Base-by-base conservation (phyloP, 92 coral and sea anemone genomes). In the Heliopora coerulea region DNA sequence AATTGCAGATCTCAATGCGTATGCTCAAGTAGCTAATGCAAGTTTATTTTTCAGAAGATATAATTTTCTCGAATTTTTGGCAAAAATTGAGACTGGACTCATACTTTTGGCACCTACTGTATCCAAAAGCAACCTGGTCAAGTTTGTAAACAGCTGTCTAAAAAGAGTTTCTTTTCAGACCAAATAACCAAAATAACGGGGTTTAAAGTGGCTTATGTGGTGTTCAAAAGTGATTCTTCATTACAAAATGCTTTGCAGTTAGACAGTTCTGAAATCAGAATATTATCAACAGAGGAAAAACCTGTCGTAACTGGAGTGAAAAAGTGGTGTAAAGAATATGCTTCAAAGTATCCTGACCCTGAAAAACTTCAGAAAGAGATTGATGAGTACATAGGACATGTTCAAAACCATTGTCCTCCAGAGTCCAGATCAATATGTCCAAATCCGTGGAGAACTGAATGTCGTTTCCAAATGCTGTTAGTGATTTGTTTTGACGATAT, bases 121-220 rank as follows among this genome's bases (percentile, higher is more conserved):
- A 68, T 93, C 14, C 78, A 73, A 65, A 93, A 93, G 54, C 86
- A 90, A 44, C 98, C 98, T 0, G 96, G 96, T 19, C 76, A 75
- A 84, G 78, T 35, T 64, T 56, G 74, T 78, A 88, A 80, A 81
- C 30, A 56, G 3, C 8, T 56, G 9, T 13, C 1, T 5, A 17
- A 86, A 57, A 88, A 66, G 61, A 79, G 37, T 33, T 81, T 66
- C 29, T 74, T 87, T 25, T 73, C 90, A 35, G 50, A 34, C 17
- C 18, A 52, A 15, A 50, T 78, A 8, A 31, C 58, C 9, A 78
- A 83, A 68, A 46, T 80, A 28, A 79, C 75, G 86, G 96, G n/a
- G n/a, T 93, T 93, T 62, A 91, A 93, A 67, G 98, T 87, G 63
- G 90, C 93, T 17, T 93, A 90, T 59, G 72, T 93, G 46, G 98